These are phyloP conservation scores for Charaxes varanes DNA, from an alignment of 1,140 invertebrate genomes.

Conservation along the genomic window DNA sequence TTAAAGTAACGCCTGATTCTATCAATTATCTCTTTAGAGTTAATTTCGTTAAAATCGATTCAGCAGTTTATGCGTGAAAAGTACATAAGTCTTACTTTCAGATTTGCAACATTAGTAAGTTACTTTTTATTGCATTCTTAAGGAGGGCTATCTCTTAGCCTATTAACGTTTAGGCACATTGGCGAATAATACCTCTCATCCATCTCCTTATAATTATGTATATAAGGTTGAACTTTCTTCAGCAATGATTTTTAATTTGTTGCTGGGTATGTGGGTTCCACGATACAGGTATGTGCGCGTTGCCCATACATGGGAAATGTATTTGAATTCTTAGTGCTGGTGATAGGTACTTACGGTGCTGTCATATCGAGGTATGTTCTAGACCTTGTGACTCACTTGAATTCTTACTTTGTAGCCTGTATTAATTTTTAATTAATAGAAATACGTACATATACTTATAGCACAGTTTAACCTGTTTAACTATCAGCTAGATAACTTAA, in stretches of 20 bases:
- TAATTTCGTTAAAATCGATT: too few species aligned
- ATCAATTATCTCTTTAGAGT: too few species aligned
- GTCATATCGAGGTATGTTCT: too few species aligned
- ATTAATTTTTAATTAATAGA: too few species aligned
- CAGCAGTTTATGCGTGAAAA: too few species aligned
- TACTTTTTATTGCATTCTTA: background rate
- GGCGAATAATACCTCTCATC: slow-evolving; percentile 4
- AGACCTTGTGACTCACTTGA: too few species aligned
- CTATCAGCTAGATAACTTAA: too few species aligned
- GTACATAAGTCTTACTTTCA: background rate
- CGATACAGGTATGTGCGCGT: slow-evolving; percentile 7
- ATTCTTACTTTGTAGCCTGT: too few species aligned
- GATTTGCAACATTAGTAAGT: background rate
- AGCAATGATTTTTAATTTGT: slow-evolving; percentile 17
- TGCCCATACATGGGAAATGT: slow-evolving; percentile 23
- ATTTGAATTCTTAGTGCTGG: slow-evolving; percentile 18
- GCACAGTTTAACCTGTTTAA: too few species aligned
- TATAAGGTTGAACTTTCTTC: slow-evolving; percentile 14
- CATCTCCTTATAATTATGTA: slow-evolving; percentile 3
- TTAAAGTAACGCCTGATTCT: too few species aligned
- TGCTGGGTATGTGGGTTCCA: slow-evolving; percentile 16
- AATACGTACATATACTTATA: too few species aligned
- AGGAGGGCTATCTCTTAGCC: background rate
- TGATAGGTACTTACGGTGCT: slow-evolving; percentile 13
- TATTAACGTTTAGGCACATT: slow-evolving; percentile 9